Conservation (phyloP, 1,140 invertebrate species). For the Ceratina japonica region DNA sequence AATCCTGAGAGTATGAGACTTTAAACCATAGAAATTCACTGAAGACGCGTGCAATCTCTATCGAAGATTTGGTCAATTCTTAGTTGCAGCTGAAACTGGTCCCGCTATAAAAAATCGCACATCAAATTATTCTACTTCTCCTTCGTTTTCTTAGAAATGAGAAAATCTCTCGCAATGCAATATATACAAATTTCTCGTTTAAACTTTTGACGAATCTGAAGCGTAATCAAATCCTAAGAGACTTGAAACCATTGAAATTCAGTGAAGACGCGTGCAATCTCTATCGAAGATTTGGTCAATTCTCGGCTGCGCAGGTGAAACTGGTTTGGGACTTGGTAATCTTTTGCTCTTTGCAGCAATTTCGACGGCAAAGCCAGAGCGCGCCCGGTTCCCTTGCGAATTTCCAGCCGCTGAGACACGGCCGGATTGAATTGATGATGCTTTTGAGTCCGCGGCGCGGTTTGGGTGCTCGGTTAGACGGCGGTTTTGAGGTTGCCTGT, state of each 20-base stretch:
- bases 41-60: neutral
- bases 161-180: no score
- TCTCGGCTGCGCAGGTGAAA: neutral
- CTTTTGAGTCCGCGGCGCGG: neutral
- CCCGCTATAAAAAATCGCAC: no score
- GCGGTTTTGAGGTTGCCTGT: no score
- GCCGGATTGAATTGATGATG: neutral
- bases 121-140: no score
- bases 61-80: neutral
- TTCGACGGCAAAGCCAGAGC: neutral
- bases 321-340: neutral
- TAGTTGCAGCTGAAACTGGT: neutral
- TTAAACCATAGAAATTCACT: no score
- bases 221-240: no score
- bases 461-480: neutral
- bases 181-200: no score
- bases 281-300: neutral
- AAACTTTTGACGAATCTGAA: no score
- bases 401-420: neutral
- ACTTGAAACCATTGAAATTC: no score
- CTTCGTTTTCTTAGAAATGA: no score
- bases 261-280: neutral
- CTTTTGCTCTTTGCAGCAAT: constrained; percentile 14
- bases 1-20: no score
- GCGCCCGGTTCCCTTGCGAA: neutral